Evolutionary conservation across 1,140 invertebrate species (phyloP), one percentile per base, ranked within the genome.

Genomic region (Drosophila ficusphila): DNA sequence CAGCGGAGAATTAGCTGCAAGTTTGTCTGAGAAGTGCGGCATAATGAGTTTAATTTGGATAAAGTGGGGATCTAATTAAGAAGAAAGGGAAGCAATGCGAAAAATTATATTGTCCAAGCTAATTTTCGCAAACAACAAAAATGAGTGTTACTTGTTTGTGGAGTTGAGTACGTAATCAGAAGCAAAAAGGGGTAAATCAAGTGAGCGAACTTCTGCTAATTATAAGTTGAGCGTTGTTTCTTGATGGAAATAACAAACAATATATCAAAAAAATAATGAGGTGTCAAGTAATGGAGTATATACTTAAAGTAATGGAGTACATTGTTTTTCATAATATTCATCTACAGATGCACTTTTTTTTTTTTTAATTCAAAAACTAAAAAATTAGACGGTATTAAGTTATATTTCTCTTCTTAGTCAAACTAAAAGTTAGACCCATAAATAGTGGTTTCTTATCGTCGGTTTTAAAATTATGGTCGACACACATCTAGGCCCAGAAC

Each of bases 21-120:
- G 38, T 64, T 61, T 46, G 60, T 46, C 56, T 19, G 60, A 46
- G 56, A 61, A 64, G 27, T 46, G 56, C 29, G 38, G 57, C 56
- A 46, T 61, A 61, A 64, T 64, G 38, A 36, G 54, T 61, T n/a
- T 27, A 42, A 64, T 31, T 58, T 11, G 36, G 31, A 19, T 42
- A 11, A 34, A 19, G 27, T 16, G 16, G 9, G 14, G n/a, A 18
- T 27, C 21, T 56, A 60, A 56, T 60, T 38, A 38, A 27, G 33
- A 36, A 36, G n/a, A n/a, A 52, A 29, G 16, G 2, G 23, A n/a
- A 6, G 21, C 23, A 34, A 8, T 42, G 36, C 2, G 12, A 7
- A 41, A 14, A 23, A 16, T 41, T 41, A 16, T 23, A 41, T 42
- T 44, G 54, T 62, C 27, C 27, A 25, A 18, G 8, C 8, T 31